Conservation (phyloP, 2,797 vertebrate genomes). For the Cirrhinus mrigala region DNA sequence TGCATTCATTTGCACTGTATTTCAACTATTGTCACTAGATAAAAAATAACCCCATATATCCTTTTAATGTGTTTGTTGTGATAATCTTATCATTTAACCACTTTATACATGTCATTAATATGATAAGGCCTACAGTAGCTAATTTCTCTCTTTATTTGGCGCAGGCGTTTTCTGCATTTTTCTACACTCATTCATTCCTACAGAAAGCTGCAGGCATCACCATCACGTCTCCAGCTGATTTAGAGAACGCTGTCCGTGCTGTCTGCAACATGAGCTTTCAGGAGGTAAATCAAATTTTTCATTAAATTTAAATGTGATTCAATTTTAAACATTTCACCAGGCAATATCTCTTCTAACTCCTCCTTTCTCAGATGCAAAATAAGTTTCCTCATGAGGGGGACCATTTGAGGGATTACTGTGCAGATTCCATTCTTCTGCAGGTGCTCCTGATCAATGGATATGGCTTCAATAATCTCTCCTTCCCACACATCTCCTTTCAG, state of each 20-base stretch:
- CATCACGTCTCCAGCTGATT: slow-evolving; percentile 65
- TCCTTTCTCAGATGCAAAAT: slow-evolving; percentile 73
- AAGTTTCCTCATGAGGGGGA: slow-evolving; percentile 61
- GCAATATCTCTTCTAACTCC: slow-evolving; percentile 56
- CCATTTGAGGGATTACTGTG: slow-evolving; percentile 77
- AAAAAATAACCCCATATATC: no score
- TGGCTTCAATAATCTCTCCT: slow-evolving; percentile 74
- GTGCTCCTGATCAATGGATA: slow-evolving; percentile 77
- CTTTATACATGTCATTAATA: not conserved
- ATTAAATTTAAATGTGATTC: slow-evolving; percentile 19
- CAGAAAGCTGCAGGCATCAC: slow-evolving; percentile 69
- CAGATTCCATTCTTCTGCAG: slow-evolving; percentile 74
- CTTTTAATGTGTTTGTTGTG: no score
- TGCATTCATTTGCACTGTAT: no score
- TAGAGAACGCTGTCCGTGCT: slow-evolving; percentile 64
- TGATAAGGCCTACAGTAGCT: not conserved
- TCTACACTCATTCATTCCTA: slow-evolving; percentile 80
- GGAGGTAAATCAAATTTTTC: slow-evolving; percentile 68
- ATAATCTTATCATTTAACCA: no score
- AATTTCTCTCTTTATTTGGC: slow-evolving; percentile 1
- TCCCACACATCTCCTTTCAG: slow-evolving; percentile 79
- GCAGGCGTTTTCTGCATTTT: slow-evolving; percentile 87
- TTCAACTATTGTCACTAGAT: no score
- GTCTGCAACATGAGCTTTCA: slow-evolving; percentile 76
- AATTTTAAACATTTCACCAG: not conserved